These are phyloP conservation scores for Agapostemon virescens DNA, from an alignment of 2,888 invertebrate genomes.

Conservation along the genomic window DNA sequence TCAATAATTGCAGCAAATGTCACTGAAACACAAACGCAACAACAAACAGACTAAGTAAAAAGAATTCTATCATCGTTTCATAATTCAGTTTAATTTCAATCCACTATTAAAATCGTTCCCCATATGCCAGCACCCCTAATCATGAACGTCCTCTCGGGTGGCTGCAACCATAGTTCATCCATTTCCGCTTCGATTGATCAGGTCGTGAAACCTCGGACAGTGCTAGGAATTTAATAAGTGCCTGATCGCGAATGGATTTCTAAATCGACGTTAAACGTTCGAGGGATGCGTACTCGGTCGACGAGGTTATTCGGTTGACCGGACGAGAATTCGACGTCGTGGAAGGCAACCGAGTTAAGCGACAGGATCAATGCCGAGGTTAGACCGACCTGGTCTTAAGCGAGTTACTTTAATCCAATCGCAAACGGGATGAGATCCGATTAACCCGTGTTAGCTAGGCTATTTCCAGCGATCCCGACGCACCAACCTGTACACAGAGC, in stretches of 20 bases:
- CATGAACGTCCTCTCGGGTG: neutral
- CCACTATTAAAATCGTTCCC: neutral
- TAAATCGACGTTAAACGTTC: neutral
- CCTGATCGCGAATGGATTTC: neutral
- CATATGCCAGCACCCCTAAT: accelerated
- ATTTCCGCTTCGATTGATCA: neutral
- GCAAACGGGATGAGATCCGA: slow-evolving; percentile 70
- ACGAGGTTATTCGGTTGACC: slow-evolving; percentile 43
- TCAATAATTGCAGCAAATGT: no score
- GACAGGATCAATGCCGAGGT: slow-evolving; percentile 69
- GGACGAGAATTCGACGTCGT: slow-evolving; percentile 53
- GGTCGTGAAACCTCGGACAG: no score
- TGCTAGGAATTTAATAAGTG: neutral
- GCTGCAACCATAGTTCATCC: neutral
- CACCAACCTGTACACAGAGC: slow-evolving; percentile 33
- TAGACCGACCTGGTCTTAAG: slow-evolving; percentile 65
- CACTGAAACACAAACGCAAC: no score
- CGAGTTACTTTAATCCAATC: slow-evolving; percentile 70
- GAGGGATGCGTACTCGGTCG: neutral
- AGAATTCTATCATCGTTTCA: no score
- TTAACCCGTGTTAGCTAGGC: slow-evolving; percentile 68
- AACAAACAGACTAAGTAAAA: no score
- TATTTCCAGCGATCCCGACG: slow-evolving; percentile 63
- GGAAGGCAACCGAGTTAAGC: slow-evolving; percentile 59
- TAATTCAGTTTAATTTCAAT: neutral